phyloP scores from a whole-genome alignment of 2,797 vertebrate species.

The Eurystomus glaucurus region DNA sequence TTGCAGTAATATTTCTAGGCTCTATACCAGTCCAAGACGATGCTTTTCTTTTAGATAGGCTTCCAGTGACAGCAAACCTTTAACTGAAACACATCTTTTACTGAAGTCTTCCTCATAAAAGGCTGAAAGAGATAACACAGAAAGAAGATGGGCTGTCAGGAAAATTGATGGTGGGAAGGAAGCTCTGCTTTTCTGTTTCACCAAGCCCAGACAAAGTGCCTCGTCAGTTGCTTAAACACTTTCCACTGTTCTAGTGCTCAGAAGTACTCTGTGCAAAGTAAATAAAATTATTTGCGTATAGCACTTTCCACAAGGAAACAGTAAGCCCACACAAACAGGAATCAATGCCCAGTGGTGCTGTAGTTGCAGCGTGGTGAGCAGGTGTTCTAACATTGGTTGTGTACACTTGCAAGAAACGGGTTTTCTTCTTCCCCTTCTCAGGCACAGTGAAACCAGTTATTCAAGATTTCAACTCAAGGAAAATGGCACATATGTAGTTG shows the following conservation, averaged over 20 bases:
- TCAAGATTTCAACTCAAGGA: background rate
- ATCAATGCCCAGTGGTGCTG: background rate
- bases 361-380: background rate
- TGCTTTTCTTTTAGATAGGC: slow-evolving; percentile 46
- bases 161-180: slow-evolving; percentile 68
- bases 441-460: background rate
- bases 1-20: slow-evolving; percentile 2
- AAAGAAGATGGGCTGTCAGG: slow-evolving; percentile 69
- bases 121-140: slow-evolving; percentile 66
- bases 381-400: background rate
- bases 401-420: background rate
- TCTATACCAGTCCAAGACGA: slow-evolving; percentile 17
- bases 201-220: background rate
- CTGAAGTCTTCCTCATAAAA: slow-evolving; percentile 70
- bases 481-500: background rate
- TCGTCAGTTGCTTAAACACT: slow-evolving; percentile 46
- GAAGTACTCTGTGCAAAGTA: slow-evolving; percentile 14
- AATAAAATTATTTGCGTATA: slow-evolving; percentile 29
- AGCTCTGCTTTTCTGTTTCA: slow-evolving; percentile 41
- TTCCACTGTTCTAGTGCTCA: background rate
- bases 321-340: background rate
- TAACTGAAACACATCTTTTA: slow-evolving; percentile 66
- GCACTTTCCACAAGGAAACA: background rate
- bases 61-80: slow-evolving; percentile 63
- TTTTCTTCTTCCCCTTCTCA: background rate